phyloP scores from a whole-genome alignment of 2,797 vertebrate genomes.

The Sebastes dallii region DNA sequence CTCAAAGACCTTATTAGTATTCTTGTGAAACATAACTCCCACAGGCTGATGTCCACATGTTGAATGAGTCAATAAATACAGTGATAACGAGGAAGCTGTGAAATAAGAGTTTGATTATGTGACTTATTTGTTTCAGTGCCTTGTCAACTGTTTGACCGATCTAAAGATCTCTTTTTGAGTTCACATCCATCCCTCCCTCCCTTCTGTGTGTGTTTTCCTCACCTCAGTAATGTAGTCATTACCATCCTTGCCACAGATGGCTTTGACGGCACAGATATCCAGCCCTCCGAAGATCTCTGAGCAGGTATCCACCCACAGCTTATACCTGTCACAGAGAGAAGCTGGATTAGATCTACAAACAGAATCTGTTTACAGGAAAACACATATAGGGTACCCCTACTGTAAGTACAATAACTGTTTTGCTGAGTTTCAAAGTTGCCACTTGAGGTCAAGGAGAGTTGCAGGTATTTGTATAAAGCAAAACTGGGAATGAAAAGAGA shows the following conservation, averaged over 20 bases:
- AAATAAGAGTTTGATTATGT: neutral
- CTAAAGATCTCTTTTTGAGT: neutral
- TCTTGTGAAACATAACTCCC: constrained; percentile 19
- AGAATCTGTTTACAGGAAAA: neutral
- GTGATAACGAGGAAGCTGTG: neutral
- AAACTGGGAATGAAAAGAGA: neutral
- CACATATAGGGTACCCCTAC: neutral
- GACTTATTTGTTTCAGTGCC: neutral
- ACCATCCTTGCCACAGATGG: constrained; percentile 97
- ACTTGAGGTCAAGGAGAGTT: neutral
- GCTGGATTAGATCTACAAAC: neutral
- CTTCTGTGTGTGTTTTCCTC: constrained; percentile 44
- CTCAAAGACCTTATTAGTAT: constrained; percentile 32
- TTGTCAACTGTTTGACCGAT: neutral
- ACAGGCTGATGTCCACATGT: constrained; percentile 3
- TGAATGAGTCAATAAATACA: constrained; percentile 6
- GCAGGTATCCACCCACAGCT: constrained; percentile 95
- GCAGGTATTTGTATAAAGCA: neutral
- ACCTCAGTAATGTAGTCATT: constrained; percentile 99
- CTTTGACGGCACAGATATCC: constrained; percentile 98
- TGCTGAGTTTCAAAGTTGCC: neutral
- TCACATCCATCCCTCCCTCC: neutral
- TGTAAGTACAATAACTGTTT: neutral
- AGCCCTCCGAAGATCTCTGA: constrained; percentile 95
- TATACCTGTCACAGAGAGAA: constrained; percentile 80